Percentiles rank a stretch among this genome's conserved stretches.
These are phyloP conservation scores for Actenoides hombroni DNA, from an alignment of 2,113 vertebrate genomes.

Conservation along the genomic window DNA sequence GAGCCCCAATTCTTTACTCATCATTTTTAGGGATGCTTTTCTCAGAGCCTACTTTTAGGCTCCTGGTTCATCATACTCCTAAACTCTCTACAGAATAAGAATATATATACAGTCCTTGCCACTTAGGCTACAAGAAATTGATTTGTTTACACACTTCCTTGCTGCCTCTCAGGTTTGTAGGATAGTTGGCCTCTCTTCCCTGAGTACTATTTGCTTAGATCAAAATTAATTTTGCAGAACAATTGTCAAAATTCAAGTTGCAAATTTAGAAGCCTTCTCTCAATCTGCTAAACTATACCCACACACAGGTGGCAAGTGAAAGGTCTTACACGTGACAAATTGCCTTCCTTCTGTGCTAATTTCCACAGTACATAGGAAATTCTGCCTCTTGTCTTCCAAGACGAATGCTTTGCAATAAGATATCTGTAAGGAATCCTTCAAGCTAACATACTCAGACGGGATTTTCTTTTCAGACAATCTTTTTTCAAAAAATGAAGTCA, in stretches of 20 bases:
- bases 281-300: background rate
- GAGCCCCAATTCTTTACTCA: background rate
- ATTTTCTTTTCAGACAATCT: background rate
- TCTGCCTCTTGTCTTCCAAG: background rate
- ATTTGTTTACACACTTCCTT: background rate
- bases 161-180: background rate
- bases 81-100: background rate
- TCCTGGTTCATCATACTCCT: background rate
- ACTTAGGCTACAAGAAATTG: background rate
- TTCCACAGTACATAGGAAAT: background rate
- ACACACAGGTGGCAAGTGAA: background rate
- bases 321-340: background rate
- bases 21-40: background rate
- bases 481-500: background rate
- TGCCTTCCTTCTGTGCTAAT: background rate
- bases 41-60: background rate
- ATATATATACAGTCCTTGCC: background rate
- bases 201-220: background rate
- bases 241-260: background rate
- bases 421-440: background rate
- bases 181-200: background rate
- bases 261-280: background rate
- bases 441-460: fast-evolving
- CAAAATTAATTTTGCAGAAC: background rate
- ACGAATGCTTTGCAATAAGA: background rate